These are phyloP conservation scores for Auanema freiburgensis DNA, from an alignment of 2,888 invertebrate genomes.

Conservation along the genomic window DNA sequence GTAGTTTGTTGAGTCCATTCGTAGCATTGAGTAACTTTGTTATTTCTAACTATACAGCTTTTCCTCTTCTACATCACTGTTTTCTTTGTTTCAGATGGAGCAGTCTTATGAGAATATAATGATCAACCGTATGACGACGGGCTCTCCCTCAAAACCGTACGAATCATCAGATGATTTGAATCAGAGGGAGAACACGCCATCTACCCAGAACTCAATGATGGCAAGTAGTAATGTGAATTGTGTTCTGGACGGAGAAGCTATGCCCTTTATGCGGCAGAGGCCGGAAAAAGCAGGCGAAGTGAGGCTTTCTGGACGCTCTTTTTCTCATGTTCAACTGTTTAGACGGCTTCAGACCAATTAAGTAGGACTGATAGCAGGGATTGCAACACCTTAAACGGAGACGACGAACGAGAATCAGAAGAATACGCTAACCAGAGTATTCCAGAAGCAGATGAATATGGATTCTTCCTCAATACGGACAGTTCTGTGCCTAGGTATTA, in stretches of 20 bases:
- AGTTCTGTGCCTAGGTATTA: background rate
- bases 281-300: conserved; percentile 44
- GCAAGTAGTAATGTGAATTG: conserved; percentile 5
- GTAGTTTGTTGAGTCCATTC: no score
- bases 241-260: conserved; percentile 15
- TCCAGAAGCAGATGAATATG: conserved; percentile 28
- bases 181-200: background rate
- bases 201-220: conserved; percentile 1
- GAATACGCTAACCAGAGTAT: background rate
- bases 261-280: conserved; percentile 18
- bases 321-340: conserved; percentile 1
- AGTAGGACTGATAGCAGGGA: conserved; percentile 13
- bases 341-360: conserved; percentile 28
- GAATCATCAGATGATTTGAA: conserved; percentile 11
- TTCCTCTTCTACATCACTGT: no score
- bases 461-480: conserved; percentile 24
- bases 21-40: no score
- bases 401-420: conserved; percentile 20
- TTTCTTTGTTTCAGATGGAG: no score
- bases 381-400: conserved; percentile 19
- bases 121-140: conserved; percentile 30
- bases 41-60: no score
- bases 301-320: background rate
- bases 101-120: no score
- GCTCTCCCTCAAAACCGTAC: conserved; percentile 35